Conservation (phyloP, 1,140 invertebrate genomes). For the Diorhabda sublineata region DNA sequence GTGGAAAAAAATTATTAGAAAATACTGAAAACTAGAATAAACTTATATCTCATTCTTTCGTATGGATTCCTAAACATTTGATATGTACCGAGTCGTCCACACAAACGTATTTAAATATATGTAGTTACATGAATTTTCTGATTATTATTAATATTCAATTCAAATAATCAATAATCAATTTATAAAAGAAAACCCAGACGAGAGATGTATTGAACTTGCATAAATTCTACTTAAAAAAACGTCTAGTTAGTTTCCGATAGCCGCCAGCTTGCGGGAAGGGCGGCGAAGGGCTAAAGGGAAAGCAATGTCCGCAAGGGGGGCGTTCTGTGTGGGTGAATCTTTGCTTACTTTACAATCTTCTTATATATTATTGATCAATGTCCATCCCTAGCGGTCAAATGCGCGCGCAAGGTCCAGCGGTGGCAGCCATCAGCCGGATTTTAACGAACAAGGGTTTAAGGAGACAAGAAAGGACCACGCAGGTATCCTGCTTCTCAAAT, state of each 20-base stretch:
- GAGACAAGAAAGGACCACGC: slow-evolving; percentile 25
- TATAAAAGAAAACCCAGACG: too few species aligned
- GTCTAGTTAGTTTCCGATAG: neutral
- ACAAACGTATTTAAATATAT: too few species aligned
- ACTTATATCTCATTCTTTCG: too few species aligned
- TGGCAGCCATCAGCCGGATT: slow-evolving; percentile 17
- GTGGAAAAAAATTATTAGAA: too few species aligned
- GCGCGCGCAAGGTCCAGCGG: slow-evolving; percentile 30
- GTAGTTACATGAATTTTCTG: too few species aligned
- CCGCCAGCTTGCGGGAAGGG: neutral
- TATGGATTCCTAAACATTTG: too few species aligned
- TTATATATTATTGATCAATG: slow-evolving; percentile 47
- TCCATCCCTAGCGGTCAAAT: slow-evolving; percentile 44
- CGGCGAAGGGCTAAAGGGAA: slow-evolving; percentile 4
- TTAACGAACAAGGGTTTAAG: neutral
- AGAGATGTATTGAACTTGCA: too few species aligned
- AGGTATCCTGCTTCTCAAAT: slow-evolving; percentile 37
- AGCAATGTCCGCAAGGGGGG: slow-evolving; percentile 26
- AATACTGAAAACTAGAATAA: too few species aligned
- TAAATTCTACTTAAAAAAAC: too few species aligned
- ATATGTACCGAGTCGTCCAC: too few species aligned
- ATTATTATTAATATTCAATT: too few species aligned
- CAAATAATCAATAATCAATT: too few species aligned
- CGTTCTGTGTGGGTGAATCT: slow-evolving; percentile 39
- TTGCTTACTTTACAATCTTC: slow-evolving; percentile 48